Conservation (phyloP, 2,113 vertebrate species). For the Perca fluviatilis region DNA sequence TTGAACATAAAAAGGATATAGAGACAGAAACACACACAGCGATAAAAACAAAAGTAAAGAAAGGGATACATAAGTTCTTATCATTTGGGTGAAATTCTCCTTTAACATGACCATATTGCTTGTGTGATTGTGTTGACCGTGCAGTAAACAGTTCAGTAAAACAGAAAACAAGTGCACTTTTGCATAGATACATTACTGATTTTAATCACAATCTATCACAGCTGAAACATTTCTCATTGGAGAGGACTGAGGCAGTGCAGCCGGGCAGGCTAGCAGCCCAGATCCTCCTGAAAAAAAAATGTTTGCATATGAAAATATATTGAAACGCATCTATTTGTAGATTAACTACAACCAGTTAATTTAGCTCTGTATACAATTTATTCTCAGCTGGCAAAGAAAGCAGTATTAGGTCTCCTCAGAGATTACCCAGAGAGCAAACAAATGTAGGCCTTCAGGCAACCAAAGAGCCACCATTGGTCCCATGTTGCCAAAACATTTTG, state of each 20-base stretch:
- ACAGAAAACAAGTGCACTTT: constrained; percentile 18
- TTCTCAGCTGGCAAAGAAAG: constrained; percentile 22
- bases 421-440: not conserved
- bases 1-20: too few relatives aligned
- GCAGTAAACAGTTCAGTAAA: not conserved
- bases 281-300: not conserved
- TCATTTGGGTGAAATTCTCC: not conserved
- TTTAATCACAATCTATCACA: constrained; percentile 65
- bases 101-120: not conserved
- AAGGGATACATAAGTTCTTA: too few relatives aligned
- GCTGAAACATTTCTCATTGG: constrained; percentile 29
- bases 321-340: constrained; percentile 33
- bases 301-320: constrained; percentile 51
- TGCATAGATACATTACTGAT: constrained; percentile 45
- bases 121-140: not conserved
- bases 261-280: not conserved
- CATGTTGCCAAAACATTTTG: not conserved
- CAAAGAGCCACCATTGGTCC: not conserved
- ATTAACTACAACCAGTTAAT: constrained; percentile 51
- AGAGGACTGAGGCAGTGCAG: not conserved
- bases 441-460: not conserved
- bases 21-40: too few relatives aligned
- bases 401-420: not conserved
- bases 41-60: too few relatives aligned
- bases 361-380: constrained; percentile 19